Percentiles rank a stretch among this genome's conserved stretches.
Evolutionary conservation across 2,113 vertebrate genomes (phyloP).

Genomic region (Pomatorhinus ruficollis): DNA sequence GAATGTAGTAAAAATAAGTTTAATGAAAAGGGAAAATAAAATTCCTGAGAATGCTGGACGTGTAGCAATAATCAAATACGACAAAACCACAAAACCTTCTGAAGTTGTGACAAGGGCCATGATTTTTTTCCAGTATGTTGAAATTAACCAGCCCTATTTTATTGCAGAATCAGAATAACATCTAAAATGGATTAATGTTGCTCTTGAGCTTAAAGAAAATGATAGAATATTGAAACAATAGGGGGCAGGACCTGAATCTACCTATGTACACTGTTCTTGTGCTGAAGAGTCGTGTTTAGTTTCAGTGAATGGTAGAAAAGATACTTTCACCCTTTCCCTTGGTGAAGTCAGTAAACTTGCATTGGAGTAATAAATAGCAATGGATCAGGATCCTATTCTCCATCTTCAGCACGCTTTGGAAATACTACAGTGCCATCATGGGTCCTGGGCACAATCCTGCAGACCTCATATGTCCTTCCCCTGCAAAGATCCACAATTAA

Average conservation of each 20-base stretch:
- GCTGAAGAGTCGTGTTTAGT: background rate
- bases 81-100: constrained; percentile 8
- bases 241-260: background rate
- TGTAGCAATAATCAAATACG: background rate
- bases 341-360: background rate
- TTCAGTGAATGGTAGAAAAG: background rate
- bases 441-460: background rate
- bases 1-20: background rate
- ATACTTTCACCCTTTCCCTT: background rate
- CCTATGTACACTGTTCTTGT: background rate
- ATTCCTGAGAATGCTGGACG: background rate
- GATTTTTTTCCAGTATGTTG: background rate
- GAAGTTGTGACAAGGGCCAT: background rate
- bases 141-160: background rate
- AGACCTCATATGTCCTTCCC: background rate
- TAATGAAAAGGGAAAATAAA: background rate
- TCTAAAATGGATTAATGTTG: constrained; percentile 10
- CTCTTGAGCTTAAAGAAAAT: background rate
- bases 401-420: background rate
- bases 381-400: background rate
- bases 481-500: background rate
- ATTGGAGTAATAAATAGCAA: background rate
- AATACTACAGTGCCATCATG: background rate
- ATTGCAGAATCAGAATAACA: background rate
- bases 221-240: background rate